phyloP scores from a whole-genome alignment of 1,140 invertebrate species.

The Cherax quadricarinatus region DNA sequence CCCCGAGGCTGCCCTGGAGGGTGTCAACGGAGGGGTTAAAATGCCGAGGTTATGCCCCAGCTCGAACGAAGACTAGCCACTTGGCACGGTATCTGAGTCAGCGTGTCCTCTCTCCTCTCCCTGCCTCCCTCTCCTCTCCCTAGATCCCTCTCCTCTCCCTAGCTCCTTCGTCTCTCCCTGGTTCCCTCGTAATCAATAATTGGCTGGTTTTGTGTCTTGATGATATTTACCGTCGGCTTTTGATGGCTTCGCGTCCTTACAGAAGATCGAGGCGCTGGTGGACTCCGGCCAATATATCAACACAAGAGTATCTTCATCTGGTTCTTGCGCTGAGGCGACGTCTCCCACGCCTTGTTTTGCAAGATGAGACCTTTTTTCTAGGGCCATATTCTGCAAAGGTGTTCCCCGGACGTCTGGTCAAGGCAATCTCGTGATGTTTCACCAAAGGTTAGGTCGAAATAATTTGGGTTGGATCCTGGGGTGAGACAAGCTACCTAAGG shows the following conservation, averaged over 20 bases:
- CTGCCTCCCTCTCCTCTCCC: background rate
- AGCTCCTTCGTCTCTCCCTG: background rate
- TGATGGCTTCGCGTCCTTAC: slow-evolving; percentile 44
- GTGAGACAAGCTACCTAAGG: no score
- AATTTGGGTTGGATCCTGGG: no score
- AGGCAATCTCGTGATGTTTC: no score
- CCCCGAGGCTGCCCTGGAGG: background rate
- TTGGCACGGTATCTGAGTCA: slow-evolving; percentile 48
- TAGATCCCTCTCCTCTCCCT: background rate
- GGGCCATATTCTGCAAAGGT: no score
- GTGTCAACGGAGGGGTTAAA: background rate
- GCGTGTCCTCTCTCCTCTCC: slow-evolving; percentile 24
- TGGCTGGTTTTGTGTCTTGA: slow-evolving; percentile 57
- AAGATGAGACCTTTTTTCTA: background rate
- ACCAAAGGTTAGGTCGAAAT: no score
- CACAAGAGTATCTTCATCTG: slow-evolving; percentile 20
- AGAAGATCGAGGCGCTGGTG: slow-evolving; percentile 45
- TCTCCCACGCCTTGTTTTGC: background rate
- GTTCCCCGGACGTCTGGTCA: no score
- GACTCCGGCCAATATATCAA: slow-evolving; percentile 48
- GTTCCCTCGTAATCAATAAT: slow-evolving; percentile 44
- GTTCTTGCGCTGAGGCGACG: background rate
- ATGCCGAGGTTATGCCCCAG: background rate
- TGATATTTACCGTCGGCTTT: slow-evolving; percentile 47
- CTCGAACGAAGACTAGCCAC: slow-evolving; percentile 33